phyloP scores from a whole-genome alignment of 2,797 vertebrate species.

The Chelidonichthys spinosus region DNA sequence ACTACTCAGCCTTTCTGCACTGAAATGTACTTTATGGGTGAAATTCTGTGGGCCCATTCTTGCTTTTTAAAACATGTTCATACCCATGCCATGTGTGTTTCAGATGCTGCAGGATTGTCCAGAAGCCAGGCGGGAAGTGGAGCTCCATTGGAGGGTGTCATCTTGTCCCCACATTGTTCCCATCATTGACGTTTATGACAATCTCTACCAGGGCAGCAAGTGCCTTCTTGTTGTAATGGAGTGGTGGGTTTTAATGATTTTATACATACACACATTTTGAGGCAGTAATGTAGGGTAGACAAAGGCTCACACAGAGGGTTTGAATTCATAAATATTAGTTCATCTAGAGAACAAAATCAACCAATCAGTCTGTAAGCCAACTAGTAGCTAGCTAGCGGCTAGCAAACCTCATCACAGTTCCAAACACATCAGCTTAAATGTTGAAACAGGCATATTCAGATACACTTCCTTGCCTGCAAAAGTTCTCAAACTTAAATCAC shows the following conservation, averaged over 20 bases:
- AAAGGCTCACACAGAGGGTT: no score
- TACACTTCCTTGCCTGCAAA: no score
- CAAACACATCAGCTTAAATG: no score
- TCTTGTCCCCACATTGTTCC: constrained; percentile 89
- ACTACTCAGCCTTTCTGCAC: background rate
- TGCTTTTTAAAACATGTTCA: background rate
- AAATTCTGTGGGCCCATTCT: no score
- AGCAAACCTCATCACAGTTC: no score
- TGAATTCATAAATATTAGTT: no score
- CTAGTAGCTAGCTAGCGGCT: no score
- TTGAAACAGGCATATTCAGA: no score
- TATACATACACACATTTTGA: background rate
- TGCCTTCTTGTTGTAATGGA: constrained; percentile 94
- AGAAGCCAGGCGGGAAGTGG: constrained; percentile 90
- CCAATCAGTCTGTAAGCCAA: no score
- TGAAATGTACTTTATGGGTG: background rate
- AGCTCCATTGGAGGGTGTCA: constrained; percentile 92
- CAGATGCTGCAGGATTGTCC: constrained; percentile 93
- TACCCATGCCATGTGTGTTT: background rate
- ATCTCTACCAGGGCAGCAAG: constrained; percentile 89
- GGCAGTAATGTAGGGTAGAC: background rate
- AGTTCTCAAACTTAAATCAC: no score
- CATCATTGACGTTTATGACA: constrained; percentile 93
- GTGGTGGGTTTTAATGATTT: constrained; percentile 81
- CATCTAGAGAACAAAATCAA: no score